Conservation (phyloP, 2,888 invertebrate genomes). For the Standfussiana lucernea region DNA sequence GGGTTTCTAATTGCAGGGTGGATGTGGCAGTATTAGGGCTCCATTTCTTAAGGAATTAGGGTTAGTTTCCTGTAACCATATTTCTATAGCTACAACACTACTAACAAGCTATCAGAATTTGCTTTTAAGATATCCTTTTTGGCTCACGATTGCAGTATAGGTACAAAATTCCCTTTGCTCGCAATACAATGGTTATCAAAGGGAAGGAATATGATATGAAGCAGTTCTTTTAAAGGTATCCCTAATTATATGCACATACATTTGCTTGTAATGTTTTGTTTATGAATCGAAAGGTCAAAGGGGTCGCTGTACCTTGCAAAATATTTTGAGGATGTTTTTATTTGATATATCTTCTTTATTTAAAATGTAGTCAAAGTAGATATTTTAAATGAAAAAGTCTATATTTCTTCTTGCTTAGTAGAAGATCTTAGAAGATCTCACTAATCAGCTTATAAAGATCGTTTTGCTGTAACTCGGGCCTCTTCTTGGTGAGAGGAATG, state of each 20-base stretch:
- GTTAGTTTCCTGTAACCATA: too few relatives aligned
- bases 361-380: neutral
- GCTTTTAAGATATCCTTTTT: neutral
- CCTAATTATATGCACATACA: conserved; percentile 74
- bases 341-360: neutral
- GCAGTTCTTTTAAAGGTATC: conserved; percentile 57
- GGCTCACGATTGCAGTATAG: neutral
- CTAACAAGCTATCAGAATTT: too few relatives aligned
- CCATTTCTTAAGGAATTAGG: too few relatives aligned
- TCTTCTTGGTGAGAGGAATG: too few relatives aligned
- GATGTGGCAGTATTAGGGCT: too few relatives aligned
- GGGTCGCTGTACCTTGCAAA: conserved; percentile 16
- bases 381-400: too few relatives aligned
- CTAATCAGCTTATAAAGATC: too few relatives aligned
- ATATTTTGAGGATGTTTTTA: conserved; percentile 1
- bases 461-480: too few relatives aligned
- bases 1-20: too few relatives aligned
- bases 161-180: conserved; percentile 42
- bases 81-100: too few relatives aligned
- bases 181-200: conserved; percentile 62
- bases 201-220: conserved; percentile 65
- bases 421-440: too few relatives aligned
- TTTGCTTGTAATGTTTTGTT: conserved; percentile 65
- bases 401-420: too few relatives aligned
- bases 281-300: conserved; percentile 28